phyloP scores from a whole-genome alignment of 2,797 vertebrate species.

The Hypotaenidia philippensis region DNA sequence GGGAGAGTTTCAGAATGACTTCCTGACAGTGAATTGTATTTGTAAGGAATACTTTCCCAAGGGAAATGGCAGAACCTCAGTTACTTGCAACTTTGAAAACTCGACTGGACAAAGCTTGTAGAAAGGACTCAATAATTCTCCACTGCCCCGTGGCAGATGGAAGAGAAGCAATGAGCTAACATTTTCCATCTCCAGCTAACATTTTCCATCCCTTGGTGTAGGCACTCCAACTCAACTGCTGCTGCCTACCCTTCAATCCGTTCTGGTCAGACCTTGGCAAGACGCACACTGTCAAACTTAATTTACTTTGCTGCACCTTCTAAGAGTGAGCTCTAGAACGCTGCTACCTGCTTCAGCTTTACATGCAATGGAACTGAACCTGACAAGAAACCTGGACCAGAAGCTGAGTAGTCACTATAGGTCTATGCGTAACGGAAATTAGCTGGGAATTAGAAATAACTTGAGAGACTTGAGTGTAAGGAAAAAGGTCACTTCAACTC shows the following conservation, averaged over 20 bases:
- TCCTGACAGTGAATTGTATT: constrained; percentile 64
- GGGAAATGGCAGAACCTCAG: constrained; percentile 35
- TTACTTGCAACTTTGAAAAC: constrained; percentile 24
- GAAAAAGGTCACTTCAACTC: not conserved
- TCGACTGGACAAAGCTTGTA: not conserved
- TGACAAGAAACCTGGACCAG: not conserved
- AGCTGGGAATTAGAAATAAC: not conserved
- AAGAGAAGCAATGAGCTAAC: not conserved
- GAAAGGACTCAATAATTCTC: not conserved
- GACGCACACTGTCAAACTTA: not conserved
- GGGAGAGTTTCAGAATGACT: constrained; percentile 52
- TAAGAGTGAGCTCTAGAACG: not conserved
- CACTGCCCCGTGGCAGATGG: not conserved
- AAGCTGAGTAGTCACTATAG: not conserved
- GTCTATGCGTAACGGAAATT: not conserved
- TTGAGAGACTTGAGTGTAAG: not conserved
- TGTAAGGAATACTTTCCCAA: constrained; percentile 66
- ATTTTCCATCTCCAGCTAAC: constrained; percentile 20
- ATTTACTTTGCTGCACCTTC: not conserved
- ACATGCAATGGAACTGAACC: not conserved
- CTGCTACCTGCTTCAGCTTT: not conserved
- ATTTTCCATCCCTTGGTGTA: not conserved
- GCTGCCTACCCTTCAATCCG: not conserved
- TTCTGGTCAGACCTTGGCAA: not conserved
- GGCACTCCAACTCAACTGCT: not conserved